phyloP scores from a whole-genome alignment of 2,888 invertebrate species.

The Chydorus sphaericus region DNA sequence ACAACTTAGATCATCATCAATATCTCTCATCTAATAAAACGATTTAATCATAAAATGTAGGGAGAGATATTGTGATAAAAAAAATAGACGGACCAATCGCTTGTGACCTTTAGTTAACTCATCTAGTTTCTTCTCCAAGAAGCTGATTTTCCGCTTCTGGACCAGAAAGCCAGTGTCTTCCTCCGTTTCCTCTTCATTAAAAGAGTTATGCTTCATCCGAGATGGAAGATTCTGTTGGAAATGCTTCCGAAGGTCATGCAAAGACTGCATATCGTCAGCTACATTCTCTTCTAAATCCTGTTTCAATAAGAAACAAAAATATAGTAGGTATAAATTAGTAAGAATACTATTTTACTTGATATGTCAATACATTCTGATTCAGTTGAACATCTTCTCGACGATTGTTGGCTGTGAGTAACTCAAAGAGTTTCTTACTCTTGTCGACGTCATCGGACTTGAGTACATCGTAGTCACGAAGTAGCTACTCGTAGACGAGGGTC shows the following conservation, averaged over 20 bases:
- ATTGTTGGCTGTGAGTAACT: slow-evolving; percentile 84
- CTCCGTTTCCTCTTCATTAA: slow-evolving; percentile 57
- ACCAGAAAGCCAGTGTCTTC: slow-evolving; percentile 89
- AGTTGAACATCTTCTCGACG: slow-evolving; percentile 93
- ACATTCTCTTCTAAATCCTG: slow-evolving; percentile 81
- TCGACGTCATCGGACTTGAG: slow-evolving; percentile 87
- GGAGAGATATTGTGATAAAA: neutral
- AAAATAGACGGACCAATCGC: slow-evolving; percentile 29
- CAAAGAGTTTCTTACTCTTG: slow-evolving; percentile 83
- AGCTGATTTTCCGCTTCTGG: slow-evolving; percentile 98
- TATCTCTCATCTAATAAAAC: slow-evolving; percentile 65
- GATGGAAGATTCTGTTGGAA: slow-evolving; percentile 91
- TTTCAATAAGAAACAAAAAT: slow-evolving; percentile 28
- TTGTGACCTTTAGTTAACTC: slow-evolving; percentile 81
- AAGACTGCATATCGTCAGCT: slow-evolving; percentile 92
- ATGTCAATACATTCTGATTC: slow-evolving; percentile 57
- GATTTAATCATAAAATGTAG: neutral
- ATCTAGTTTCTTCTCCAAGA: slow-evolving; percentile 97
- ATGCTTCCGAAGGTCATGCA: slow-evolving; percentile 92
- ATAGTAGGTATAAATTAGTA: neutral
- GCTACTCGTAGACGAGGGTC: slow-evolving; percentile 80
- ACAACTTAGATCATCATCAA: slow-evolving; percentile 95
- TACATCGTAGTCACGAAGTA: slow-evolving; percentile 88
- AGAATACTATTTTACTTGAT: slow-evolving; percentile 30
- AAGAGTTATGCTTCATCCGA: slow-evolving; percentile 14